These are phyloP conservation scores for Masticophis lateralis DNA, from an alignment of 2,797 vertebrate genomes.

Conservation along the genomic window DNA sequence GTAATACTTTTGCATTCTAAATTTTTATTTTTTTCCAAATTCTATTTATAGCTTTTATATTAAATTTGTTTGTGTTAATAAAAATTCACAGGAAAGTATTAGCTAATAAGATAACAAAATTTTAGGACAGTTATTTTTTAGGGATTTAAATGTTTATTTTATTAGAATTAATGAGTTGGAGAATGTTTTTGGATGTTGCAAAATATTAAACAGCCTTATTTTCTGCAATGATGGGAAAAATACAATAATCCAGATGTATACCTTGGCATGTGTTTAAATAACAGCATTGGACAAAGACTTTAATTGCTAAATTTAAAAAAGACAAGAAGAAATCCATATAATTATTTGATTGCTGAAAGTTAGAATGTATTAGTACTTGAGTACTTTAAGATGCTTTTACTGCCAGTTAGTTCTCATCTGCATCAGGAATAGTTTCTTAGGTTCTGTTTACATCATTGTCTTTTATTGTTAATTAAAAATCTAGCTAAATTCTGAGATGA, in stretches of 20 bases:
- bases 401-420: not conserved
- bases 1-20: not conserved
- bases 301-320: not conserved
- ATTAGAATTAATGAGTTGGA: not conserved
- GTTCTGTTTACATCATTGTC: not conserved
- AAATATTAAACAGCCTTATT: not conserved
- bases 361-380: constrained; percentile 4
- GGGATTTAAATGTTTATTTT: not conserved
- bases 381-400: not conserved
- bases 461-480: not conserved
- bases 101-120: not conserved
- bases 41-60: not conserved
- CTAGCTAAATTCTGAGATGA: not conserved
- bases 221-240: not conserved
- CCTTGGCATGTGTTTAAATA: not conserved
- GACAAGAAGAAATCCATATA: not conserved
- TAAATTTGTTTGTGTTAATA: not conserved
- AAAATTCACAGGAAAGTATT: not conserved
- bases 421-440: not conserved
- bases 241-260: not conserved
- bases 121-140: not conserved
- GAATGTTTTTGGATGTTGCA: not conserved
- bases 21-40: not conserved
- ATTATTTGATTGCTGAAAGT: not conserved
- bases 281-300: not conserved